phyloP scores from a whole-genome alignment of 2,113 vertebrate genomes.

The Ceyx margarethae region DNA sequence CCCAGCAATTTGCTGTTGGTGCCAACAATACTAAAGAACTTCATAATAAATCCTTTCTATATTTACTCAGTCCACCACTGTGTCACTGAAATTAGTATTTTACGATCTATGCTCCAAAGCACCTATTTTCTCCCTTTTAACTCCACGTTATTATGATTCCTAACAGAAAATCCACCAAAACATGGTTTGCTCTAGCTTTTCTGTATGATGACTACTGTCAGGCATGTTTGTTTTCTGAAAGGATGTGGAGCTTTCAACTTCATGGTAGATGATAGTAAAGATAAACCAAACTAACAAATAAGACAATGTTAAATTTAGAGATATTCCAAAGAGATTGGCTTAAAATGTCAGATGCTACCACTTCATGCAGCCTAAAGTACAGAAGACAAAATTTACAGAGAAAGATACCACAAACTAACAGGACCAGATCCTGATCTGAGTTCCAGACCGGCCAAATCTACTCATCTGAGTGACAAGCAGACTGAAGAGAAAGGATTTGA shows the following conservation, averaged over 20 bases:
- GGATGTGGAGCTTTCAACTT: neutral
- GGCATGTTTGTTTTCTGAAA: neutral
- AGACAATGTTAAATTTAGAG: conserved; percentile 28
- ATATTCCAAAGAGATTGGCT: neutral
- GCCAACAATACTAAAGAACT: conserved; percentile 66
- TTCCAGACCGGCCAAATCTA: neutral
- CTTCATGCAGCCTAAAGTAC: neutral
- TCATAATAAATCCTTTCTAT: conserved; percentile 76
- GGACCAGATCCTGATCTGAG: neutral
- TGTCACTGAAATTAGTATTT: conserved; percentile 75
- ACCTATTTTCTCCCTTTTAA: conserved; percentile 69
- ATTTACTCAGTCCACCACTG: conserved; percentile 69
- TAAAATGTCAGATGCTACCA: conserved; percentile 16
- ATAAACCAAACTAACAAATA: conserved; percentile 42
- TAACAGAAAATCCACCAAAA: conserved; percentile 51
- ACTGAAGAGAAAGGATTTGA: neutral
- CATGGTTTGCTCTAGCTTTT: conserved; percentile 28
- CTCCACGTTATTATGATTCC: conserved; percentile 36
- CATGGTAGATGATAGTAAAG: neutral
- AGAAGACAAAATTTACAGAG: conserved; percentile 8
- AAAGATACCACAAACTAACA: neutral
- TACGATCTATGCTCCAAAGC: conserved; percentile 68
- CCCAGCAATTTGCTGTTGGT: conserved; percentile 62
- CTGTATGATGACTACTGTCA: neutral
- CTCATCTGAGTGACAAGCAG: neutral